Base-by-base conservation (phyloP, 2,113 vertebrate genomes). In the Arenaria interpres region DNA sequence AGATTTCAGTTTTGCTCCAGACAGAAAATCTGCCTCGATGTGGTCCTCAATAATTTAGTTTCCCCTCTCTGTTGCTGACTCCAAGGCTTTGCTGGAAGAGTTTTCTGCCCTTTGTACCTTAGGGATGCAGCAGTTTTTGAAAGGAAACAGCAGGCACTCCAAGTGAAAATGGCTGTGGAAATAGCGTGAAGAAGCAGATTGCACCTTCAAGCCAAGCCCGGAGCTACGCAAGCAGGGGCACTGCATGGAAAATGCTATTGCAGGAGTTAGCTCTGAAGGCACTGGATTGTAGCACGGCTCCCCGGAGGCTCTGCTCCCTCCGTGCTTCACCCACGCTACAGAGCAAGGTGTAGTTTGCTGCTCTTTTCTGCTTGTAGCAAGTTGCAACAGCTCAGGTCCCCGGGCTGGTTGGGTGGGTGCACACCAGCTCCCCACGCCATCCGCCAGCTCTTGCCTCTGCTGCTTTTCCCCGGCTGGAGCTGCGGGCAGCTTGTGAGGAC, bases 31-130 rank as follows among this genome's bases (percentile, higher is more conserved):
- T 91, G 14, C 33, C 46, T 67, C 43, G n/a, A 1, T 64, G 68
- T 72, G n/a, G 32, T 81, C 71, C 80, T 82, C 85, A 78, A 73
- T 91, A 69, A 91, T 89, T 86, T 68, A 60, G 67, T 75, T 94
- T 68, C 16, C 30, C 39, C n/a, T 56, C 35, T 86, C 59, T 62
- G 1, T 45, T 39, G 46, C 81, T 85, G 63, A n/a, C 50, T 92
- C 39, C 32, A 37, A 37, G 51, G 41, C 84, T 89, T 91, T 92
- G 56, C 81, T 48, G 16, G 81, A 35, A 85, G 68, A 78, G 37
- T 56, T 87, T 78, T 80, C 64, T 89, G 80, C 74, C 66, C 62
- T 88, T 92, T 62, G 57, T 72, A 72, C 27, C 48, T 85, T n/a
- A 79, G 92, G 51, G 57, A 48, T 2, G 4, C 39, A 45, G 80